Evolutionary conservation across 2,888 invertebrate species (phyloP), one percentile per base, ranked within the genome.

Genomic region (Troides helena): DNA sequence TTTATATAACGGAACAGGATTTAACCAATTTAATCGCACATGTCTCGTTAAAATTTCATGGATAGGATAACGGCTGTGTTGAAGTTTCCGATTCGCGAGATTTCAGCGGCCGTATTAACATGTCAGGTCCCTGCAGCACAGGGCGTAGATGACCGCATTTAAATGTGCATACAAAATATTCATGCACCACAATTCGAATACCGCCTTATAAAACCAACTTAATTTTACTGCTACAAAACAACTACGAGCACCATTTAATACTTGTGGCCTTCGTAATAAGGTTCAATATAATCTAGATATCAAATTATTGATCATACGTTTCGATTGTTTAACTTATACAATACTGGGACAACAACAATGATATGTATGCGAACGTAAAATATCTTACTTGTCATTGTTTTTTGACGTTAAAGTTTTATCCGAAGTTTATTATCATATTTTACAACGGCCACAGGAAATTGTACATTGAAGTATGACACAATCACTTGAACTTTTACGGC

Each of bases 91-190:
- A 80, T 81, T 83, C 78, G 72, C 76, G 74, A 80, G 84, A 82
- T 86, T 85, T 84, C 80, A 82, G 83, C 75, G 78, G 30, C 78
- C 80, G 76, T 84, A 85, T 86, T 85, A 80, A 68, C 62, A 46
- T 68, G 67, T 58, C 76, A 75, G 72, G 62, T 78, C 77, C 78
- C 78, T 79, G 77, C 82, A 82, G 81, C 83, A 82, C 78, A 78
- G 74, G 81, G 82, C 87, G 82, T 83, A 87, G 84, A 88, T 89
- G 90, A 88, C 85, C 88, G 86, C 87, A 89, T 91, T 91, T 89
- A 88, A 90, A 90, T 90, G 89, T 89, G 88, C 90, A 89, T 89
- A 87, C 86, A 87, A 88, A 90, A 90, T 88, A 90, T 90, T 88
- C 85, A 88, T 86, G 85, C 85, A 75, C 78, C 81, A 88, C 87